Percentiles rank a stretch among this genome's conserved stretches.
phyloP scores from a whole-genome alignment of 2,797 vertebrate genomes.

The Helarctos malayanus region DNA sequence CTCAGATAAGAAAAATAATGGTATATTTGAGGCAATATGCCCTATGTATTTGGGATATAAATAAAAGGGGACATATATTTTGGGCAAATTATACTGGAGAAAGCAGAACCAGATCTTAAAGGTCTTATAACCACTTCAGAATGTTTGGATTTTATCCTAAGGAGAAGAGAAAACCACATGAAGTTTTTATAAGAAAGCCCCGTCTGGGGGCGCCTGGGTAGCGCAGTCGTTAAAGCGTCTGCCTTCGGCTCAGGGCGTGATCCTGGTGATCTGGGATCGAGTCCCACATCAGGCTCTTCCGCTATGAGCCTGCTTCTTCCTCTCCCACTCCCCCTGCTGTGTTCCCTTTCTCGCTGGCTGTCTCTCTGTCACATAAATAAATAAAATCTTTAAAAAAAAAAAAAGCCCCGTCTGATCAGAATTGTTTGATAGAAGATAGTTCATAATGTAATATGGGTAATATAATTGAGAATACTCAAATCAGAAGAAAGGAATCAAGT shows the following conservation, averaged over 20 bases:
- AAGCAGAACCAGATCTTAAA: not conserved
- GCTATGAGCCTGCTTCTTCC: too few relatives aligned
- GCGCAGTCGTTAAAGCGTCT: too few relatives aligned
- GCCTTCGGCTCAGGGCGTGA: too few relatives aligned
- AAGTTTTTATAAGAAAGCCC: not conserved
- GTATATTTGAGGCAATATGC: not conserved
- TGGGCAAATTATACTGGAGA: not conserved
- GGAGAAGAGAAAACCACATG: not conserved
- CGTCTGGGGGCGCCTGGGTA: too few relatives aligned
- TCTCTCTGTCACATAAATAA: too few relatives aligned
- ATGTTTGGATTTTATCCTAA: not conserved
- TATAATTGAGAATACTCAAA: not conserved
- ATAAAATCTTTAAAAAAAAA: too few relatives aligned
- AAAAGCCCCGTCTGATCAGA: not conserved
- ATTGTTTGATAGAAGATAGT: not conserved
- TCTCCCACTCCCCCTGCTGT: too few relatives aligned
- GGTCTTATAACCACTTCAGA: not conserved
- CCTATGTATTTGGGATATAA: not conserved
- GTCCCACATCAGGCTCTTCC: too few relatives aligned
- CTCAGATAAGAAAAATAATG: not conserved
- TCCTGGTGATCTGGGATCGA: too few relatives aligned
- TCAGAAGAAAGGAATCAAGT: not conserved
- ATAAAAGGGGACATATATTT: not conserved
- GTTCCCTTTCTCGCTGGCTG: too few relatives aligned
- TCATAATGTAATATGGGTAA: not conserved